These are phyloP conservation scores for Oryzias sinensis DNA, from an alignment of 2,797 vertebrate species.

Conservation along the genomic window DNA sequence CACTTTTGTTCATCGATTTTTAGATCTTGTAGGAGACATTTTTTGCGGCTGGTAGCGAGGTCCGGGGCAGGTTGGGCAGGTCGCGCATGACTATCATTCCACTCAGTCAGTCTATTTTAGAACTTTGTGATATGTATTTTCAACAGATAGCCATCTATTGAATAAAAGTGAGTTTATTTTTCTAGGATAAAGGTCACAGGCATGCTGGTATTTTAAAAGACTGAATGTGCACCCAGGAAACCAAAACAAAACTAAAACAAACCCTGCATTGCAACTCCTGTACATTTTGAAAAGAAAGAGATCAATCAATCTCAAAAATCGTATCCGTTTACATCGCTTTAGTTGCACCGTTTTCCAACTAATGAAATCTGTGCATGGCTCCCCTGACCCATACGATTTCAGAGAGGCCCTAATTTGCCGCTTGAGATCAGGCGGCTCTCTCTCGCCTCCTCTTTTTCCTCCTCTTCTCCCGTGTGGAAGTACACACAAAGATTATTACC, in stretches of 20 bases:
- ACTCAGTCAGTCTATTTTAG: slow-evolving; percentile 48
- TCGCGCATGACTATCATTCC: slow-evolving; percentile 40
- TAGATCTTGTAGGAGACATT: slow-evolving; percentile 53
- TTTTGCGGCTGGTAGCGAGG: slow-evolving; percentile 28
- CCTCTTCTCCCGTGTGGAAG: slow-evolving; percentile 4
- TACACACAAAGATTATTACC: slow-evolving; percentile 34
- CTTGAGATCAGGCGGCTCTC: slow-evolving; percentile 76
- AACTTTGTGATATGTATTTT: slow-evolving; percentile 31
- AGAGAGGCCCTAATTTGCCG: slow-evolving; percentile 79
- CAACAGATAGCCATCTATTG: slow-evolving; percentile 47
- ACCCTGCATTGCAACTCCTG: slow-evolving; percentile 66
- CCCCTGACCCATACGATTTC: slow-evolving; percentile 80
- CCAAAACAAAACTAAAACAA: slow-evolving; percentile 65
- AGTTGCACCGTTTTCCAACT: slow-evolving; percentile 77
- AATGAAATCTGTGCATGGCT: slow-evolving; percentile 83
- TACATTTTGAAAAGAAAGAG: slow-evolving; percentile 81
- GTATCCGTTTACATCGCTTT: slow-evolving; percentile 87
- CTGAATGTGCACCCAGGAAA: slow-evolving; percentile 43
- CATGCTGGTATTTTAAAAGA: slow-evolving; percentile 62
- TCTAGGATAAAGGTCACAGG: slow-evolving; percentile 52
- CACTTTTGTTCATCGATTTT: slow-evolving; percentile 73
- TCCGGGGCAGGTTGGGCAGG: neutral
- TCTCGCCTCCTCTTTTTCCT: slow-evolving; percentile 29
- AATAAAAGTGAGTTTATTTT: slow-evolving; percentile 54
- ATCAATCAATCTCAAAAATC: slow-evolving; percentile 87